Conservation (phyloP, 2,797 vertebrate genomes). For the Hozukius guyotensis region DNA sequence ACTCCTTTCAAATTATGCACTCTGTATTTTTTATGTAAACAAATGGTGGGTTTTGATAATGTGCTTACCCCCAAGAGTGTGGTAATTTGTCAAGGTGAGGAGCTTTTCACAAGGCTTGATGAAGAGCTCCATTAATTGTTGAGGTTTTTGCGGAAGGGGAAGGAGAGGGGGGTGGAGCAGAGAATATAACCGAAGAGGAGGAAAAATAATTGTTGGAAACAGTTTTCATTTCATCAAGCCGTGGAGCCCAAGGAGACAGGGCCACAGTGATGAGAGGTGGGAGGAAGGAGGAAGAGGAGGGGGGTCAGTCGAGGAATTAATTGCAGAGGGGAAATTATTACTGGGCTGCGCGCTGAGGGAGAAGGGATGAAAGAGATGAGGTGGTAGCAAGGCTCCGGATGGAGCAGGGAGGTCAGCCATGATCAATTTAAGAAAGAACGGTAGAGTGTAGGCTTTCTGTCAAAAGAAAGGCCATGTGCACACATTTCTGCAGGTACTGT, state of each 20-base stretch:
- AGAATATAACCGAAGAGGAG: constrained; percentile 50
- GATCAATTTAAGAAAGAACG: constrained; percentile 27
- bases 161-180: constrained; percentile 11
- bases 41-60: constrained; percentile 59
- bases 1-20: constrained; percentile 54
- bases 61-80: constrained; percentile 43
- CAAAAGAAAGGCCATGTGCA: background rate
- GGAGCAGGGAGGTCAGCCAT: constrained; percentile 37
- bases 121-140: constrained; percentile 69
- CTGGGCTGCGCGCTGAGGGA: constrained; percentile 50
- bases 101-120: constrained; percentile 54
- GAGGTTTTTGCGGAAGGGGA: constrained; percentile 21
- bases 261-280: constrained; percentile 41
- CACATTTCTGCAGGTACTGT: background rate
- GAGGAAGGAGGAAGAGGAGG: background rate
- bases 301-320: constrained; percentile 61
- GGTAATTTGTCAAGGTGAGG: constrained; percentile 71
- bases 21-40: constrained; percentile 64
- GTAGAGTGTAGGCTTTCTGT: background rate
- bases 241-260: constrained; percentile 46
- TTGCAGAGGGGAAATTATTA: constrained; percentile 64
- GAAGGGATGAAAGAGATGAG: constrained; percentile 59
- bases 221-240: constrained; percentile 69
- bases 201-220: constrained; percentile 62
- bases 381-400: constrained; percentile 20